phyloP scores from a whole-genome alignment of 2,888 invertebrate genomes.

The Habroteleia sp. region DNA sequence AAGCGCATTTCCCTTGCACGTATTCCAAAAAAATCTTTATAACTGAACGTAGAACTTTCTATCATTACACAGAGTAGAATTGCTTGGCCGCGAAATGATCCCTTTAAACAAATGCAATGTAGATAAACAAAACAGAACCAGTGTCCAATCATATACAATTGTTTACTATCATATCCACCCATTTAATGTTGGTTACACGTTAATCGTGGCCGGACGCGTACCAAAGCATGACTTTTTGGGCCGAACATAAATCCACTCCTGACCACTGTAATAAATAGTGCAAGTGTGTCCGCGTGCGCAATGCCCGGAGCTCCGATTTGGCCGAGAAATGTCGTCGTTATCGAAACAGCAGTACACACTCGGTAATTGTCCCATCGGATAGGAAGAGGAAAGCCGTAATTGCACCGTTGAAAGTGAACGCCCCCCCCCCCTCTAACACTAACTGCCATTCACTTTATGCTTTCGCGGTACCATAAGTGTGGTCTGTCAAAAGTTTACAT shows the following conservation, averaged over 20 bases:
- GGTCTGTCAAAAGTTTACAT: too few relatives aligned
- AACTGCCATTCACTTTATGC: conserved; percentile 39
- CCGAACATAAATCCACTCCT: conserved; percentile 28
- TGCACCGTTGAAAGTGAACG: conserved; percentile 63
- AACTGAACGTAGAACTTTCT: too few relatives aligned
- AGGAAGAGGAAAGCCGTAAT: conserved; percentile 65
- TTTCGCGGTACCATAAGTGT: conserved; percentile 32
- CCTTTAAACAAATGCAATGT: neutral
- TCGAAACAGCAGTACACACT: conserved; percentile 57
- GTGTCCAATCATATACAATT: conserved; percentile 11
- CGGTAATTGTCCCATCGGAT: conserved; percentile 62
- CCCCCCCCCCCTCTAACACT: conserved; percentile 46
- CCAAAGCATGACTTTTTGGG: conserved; percentile 35
- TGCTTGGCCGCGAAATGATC: too few relatives aligned
- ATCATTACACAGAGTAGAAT: too few relatives aligned
- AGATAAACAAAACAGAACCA: neutral
- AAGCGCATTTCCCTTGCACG: too few relatives aligned
- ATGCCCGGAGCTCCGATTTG: conserved; percentile 45
- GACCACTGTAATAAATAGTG: conserved; percentile 56
- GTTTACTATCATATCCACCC: conserved; percentile 31
- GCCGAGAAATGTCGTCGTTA: conserved; percentile 66
- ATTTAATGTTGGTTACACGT: conserved; percentile 39
- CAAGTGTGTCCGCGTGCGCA: conserved; percentile 54
- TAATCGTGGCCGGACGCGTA: conserved; percentile 21
- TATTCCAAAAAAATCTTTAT: too few relatives aligned